A percentile compares a stretch with the other conserved stretches of the same genome.
Evolutionary conservation across 2,797 vertebrate genomes (phyloP).

Genomic region (Ispidina lecontei): DNA sequence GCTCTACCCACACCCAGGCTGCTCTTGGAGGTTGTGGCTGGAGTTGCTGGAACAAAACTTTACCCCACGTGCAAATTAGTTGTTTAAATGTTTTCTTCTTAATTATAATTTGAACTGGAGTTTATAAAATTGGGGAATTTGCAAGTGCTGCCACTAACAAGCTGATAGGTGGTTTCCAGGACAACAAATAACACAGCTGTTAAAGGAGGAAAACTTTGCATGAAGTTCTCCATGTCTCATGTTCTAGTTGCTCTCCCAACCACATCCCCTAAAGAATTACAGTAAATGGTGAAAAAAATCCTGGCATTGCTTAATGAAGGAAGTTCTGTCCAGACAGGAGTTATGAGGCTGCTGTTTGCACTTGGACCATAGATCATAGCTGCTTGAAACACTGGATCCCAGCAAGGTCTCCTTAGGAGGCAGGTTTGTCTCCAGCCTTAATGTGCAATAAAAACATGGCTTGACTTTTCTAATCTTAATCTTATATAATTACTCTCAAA

Average conservation of each 20-base stretch:
- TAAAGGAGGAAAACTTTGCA: not conserved
- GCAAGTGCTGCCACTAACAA: not conserved
- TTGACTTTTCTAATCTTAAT: conserved; percentile 62
- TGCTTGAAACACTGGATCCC: not conserved
- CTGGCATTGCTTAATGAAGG: not conserved
- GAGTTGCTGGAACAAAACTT: not conserved
- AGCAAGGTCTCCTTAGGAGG: not conserved
- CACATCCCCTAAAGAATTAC: not conserved
- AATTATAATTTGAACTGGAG: not conserved
- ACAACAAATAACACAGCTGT: not conserved
- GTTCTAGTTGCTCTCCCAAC: not conserved
- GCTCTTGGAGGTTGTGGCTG: not conserved
- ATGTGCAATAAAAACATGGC: conserved; percentile 29
- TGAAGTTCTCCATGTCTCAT: not conserved
- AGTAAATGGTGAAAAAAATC: not conserved
- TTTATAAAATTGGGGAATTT: not conserved
- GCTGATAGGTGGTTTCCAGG: not conserved
- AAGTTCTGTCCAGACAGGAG: not conserved
- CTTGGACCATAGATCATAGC: not conserved
- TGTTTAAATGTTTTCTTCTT: not conserved
- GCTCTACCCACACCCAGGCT: not conserved
- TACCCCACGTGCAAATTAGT: not conserved
- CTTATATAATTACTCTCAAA: conserved; percentile 73
- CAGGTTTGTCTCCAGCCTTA: conserved; percentile 5
- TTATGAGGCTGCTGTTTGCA: not conserved